phyloP scores from a whole-genome alignment of 2,888 invertebrate species.

The Lasiommata megera region DNA sequence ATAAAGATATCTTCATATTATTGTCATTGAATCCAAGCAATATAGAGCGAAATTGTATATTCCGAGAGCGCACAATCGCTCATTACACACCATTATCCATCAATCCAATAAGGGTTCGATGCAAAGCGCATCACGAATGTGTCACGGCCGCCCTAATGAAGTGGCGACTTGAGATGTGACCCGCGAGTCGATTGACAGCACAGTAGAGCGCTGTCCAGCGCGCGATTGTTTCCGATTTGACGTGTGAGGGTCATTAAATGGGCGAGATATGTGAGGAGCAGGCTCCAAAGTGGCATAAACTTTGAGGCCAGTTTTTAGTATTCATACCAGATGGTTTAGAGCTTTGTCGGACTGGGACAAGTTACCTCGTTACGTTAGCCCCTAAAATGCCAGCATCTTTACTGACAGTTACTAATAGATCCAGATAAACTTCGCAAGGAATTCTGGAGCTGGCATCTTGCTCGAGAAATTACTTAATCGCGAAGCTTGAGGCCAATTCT shows the following conservation, averaged over 20 bases:
- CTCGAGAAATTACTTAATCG: too few relatives aligned
- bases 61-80: constrained; percentile 36
- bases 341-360: too few relatives aligned
- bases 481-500: too few relatives aligned
- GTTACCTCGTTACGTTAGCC: too few relatives aligned
- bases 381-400: too few relatives aligned
- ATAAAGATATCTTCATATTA: constrained; percentile 66
- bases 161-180: constrained; percentile 66
- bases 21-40: constrained; percentile 48
- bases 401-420: too few relatives aligned
- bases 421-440: too few relatives aligned
- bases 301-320: background rate
- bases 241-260: constrained; percentile 44
- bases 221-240: constrained; percentile 69
- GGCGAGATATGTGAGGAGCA: constrained; percentile 33
- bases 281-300: background rate
- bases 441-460: too few relatives aligned
- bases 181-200: constrained; percentile 76
- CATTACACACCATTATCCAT: constrained; percentile 67
- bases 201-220: constrained; percentile 62
- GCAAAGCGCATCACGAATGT: constrained; percentile 60
- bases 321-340: background rate
- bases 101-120: constrained; percentile 63
- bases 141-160: constrained; percentile 74
- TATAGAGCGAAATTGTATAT: constrained; percentile 27